Conservation (phyloP, 2,797 vertebrate genomes). For the Sarcophilus harrisii region DNA sequence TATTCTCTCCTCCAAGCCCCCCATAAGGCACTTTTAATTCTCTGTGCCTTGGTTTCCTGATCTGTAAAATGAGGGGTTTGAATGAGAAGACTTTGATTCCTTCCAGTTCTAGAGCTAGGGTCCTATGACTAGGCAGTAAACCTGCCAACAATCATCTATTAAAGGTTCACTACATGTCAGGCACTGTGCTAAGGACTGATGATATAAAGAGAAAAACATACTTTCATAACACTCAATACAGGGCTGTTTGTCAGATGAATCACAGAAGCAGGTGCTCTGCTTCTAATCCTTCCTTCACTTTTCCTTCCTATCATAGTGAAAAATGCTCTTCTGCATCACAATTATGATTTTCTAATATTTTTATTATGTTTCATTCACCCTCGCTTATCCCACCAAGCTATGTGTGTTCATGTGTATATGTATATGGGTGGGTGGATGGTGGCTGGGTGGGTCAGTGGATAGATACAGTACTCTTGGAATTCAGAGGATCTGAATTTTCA, state of each 20-base stretch:
- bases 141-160: background rate
- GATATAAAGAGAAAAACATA: background rate
- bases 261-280: background rate
- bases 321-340: background rate
- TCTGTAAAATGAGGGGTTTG: background rate
- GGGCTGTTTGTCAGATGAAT: background rate
- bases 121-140: background rate
- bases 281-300: background rate
- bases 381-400: background rate
- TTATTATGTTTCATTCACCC: background rate
- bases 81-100: background rate
- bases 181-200: background rate
- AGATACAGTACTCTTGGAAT: background rate
- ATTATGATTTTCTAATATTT: background rate
- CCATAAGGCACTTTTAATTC: background rate
- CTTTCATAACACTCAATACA: background rate
- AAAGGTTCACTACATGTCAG: background rate
- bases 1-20: background rate
- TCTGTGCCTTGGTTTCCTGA: background rate
- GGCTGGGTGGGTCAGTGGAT: background rate
- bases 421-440: fast-evolving
- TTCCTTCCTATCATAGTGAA: background rate
- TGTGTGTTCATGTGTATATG: background rate
- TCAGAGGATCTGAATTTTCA: background rate
- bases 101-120: background rate